Base-by-base conservation (phyloP, 2,113 vertebrate genomes). In the Scophthalmus maximus region DNA sequence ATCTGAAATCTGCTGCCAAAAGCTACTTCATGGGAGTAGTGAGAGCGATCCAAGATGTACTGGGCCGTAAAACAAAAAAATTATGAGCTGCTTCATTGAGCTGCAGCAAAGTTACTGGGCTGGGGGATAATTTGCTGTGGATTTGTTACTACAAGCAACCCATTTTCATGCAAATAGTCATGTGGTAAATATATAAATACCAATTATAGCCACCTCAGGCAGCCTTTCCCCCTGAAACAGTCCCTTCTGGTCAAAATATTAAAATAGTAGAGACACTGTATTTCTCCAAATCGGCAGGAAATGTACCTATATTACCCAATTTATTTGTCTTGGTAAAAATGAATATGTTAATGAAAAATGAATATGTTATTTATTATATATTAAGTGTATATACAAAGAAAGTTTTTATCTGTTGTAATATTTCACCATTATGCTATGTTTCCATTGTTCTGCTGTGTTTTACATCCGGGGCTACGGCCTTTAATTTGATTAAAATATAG, bases 401-500 rank as follows among this genome's bases (percentile, higher is more conserved):
- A 15, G 12, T 27, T 57, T 44, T 8, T 36, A 20, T 38, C 47
- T 40, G 26, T 38, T 50, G 29, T 34, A n/a, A 55, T 57, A 47
- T 55, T 34, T 42, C 58, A 61, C 26, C 27, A 66, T 38, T 7
- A n/a, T 29, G 32, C 51, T 71, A 52, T 58, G 51, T 32, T 67
- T 9, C 51, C 68, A 51, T 38, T 5, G 60, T 63, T 8, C 18
- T 68, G 47, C 73, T 63, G 60, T 42, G 46, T 38, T 14, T 46
- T 11, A 42, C 20, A 62, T 67, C 40, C 83, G 71, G 68, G 52
- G 26, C 77, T 60, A 23, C 56, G 29, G 55, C 53, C 51, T 66
- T 67, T 62, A 68, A 50, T 57, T 12, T 12, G 76, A 68, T 83
- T 65, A 32, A 82, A 64, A 22, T 26, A 17, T 66, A 74, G 81